Percentiles rank a stretch among this genome's conserved stretches.
Evolutionary conservation across 2,113 vertebrate species (phyloP).

Genomic region (Tinamus guttatus): DNA sequence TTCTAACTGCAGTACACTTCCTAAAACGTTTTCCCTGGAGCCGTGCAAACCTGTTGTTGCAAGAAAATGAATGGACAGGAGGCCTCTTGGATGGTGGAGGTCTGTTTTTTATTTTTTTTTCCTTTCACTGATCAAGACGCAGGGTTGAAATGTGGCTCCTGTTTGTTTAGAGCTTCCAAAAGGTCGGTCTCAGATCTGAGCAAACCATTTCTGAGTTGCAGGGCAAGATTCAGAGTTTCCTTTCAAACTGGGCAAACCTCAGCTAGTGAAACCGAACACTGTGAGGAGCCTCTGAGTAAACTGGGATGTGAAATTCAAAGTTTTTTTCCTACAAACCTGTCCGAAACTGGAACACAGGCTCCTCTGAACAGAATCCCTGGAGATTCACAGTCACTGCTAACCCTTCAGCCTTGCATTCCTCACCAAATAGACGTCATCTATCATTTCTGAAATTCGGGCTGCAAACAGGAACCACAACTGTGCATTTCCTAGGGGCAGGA

Average conservation of each 20-base stretch:
- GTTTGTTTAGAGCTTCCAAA: neutral
- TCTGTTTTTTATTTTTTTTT: neutral
- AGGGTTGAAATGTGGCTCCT: neutral
- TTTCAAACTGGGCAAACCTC: neutral
- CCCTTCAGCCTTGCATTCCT: slow-evolving; percentile 26
- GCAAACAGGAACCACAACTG: neutral
- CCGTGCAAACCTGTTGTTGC: neutral
- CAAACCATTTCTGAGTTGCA: neutral
- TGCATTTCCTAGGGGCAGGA: slow-evolving; percentile 21
- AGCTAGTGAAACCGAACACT: neutral
- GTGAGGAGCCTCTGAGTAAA: neutral
- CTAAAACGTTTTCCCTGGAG: neutral
- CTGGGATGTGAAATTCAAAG: neutral
- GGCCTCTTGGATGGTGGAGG: neutral
- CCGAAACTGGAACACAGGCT: neutral
- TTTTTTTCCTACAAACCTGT: neutral
- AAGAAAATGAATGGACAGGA: slow-evolving; percentile 1
- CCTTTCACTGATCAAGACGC: neutral
- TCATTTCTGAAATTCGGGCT: slow-evolving; percentile 51
- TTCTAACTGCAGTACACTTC: neutral
- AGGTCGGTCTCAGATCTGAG: neutral
- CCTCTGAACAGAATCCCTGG: neutral
- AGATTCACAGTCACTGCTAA: slow-evolving; percentile 19
- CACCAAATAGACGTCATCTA: slow-evolving; percentile 50
- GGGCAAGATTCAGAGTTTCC: neutral